Base-by-base conservation (phyloP, 2,113 vertebrate genomes). In the Chamaetylas fuelleborni region DNA sequence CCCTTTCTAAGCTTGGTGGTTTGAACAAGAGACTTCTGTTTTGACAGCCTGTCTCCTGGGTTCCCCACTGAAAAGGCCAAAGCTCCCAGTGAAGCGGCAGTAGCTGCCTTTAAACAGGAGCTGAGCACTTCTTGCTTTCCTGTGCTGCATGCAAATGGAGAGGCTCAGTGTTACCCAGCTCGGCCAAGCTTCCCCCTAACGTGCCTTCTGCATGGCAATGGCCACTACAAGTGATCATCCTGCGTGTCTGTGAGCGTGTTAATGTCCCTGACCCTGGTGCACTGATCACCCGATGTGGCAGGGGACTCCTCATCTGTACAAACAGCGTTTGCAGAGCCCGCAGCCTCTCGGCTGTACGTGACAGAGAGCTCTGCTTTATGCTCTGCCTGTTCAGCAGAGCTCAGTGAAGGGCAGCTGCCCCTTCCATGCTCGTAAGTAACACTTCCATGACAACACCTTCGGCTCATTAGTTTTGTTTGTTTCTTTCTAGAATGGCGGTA, bases 31-130 rank as follows among this genome's bases (percentile, higher is more conserved):
- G 96, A 92, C 93, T 97, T 92, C 88, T 95, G 86, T 96, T 97
- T 95, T 98, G 97, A 98, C 98, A 98, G 95, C 60, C 40, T 58
- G 94, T 97, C 98, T 98, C 97, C 76, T 95, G 98, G 97, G 97
- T 78, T 80, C 90, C 92, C 87, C 85, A 66, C 83, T 95, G 97
- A 98, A 98, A 98, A 98, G 97, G 97, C 98, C 97, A 97, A 96
- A 95, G 85, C 97, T 97, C 95, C 97, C 94, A 95, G 85, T 76
- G 95, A 96, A 96, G 97, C 94, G 96, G 70, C 91, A 96, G 96
- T 95, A 95, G 90, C 96, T 94, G 93, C 95, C 93, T 97, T 97
- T 92, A 96, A 96, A 90, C 80, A 38, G 38, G 38, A 38, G 38
- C 38, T 38, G 11, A 94, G 76, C 86, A 19, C 54, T 93, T 90